Base-by-base conservation (phyloP, 2,888 invertebrate genomes). In the Cryptophagus acutangulus region DNA sequence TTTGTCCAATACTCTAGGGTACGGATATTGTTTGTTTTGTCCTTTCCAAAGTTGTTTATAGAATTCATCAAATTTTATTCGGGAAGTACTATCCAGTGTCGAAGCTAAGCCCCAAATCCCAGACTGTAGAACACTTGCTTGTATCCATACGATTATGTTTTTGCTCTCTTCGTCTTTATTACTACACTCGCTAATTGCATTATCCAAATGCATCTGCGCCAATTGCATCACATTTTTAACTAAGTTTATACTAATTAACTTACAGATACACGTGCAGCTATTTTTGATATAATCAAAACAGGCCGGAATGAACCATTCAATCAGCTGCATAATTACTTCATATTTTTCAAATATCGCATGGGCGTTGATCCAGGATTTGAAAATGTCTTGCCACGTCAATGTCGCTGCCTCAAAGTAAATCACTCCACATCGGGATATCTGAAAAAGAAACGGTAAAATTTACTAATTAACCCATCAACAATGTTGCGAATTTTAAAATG, bases 51-150 rank as follows among this genome's bases (percentile, higher is more conserved):
- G 43, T 3, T 60, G 51, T 24, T 57, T 46, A 43, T 63, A 70
- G 45, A 69, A 71, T 15, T 59, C 58, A 40, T 73, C 69, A 33
- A 73, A 69, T 40, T 58, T 57, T 2, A 36, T 25, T 17, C 57
- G 58, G 1, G 74, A 71, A 33, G 73, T 67, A 1, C 57, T 57
- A 50, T 75, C 71, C 15, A 77, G 58, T 5, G 67, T 63, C 1
- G 88, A 89, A 1, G 82, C 91, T 17, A 90, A 70, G 1, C 88
- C 87, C 90, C 92, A 91, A 2, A 83, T 74, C 20, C 86, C 67
- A 43, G 79, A 61, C 46, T 65, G 74, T 29, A 78, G 58, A 8
- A 76, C 60, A 2, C 74, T 67, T 8, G 73, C 73, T 63, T 79
- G 74, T 5, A 70, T 62, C 75, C 75, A 76, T 46, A 65, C 54